phyloP scores from a whole-genome alignment of 2,113 vertebrate genomes.

The Neolamprologus variostigma region DNA sequence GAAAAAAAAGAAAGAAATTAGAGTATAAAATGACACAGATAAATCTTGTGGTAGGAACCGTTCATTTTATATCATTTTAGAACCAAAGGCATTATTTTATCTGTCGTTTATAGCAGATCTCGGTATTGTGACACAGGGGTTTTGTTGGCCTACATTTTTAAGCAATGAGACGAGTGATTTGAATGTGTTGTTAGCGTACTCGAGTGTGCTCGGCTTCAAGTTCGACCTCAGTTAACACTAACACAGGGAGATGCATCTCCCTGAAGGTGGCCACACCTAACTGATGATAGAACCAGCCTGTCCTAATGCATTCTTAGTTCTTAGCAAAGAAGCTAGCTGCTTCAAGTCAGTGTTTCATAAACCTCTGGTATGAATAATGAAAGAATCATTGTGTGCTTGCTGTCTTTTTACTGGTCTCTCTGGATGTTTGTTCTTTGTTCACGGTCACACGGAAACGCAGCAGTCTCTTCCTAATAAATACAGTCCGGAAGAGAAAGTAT shows the following conservation, averaged over 20 bases:
- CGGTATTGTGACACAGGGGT: neutral
- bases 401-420: conserved; percentile 1
- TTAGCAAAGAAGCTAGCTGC: neutral
- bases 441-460: neutral
- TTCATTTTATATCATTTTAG: neutral
- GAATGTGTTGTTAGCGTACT: neutral
- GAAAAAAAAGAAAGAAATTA: neutral
- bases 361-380: neutral
- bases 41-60: neutral
- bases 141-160: neutral
- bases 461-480: conserved; percentile 37
- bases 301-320: neutral
- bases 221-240: neutral
- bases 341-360: neutral
- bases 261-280: neutral
- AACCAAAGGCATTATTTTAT: neutral
- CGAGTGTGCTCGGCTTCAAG: neutral
- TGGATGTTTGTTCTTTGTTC: conserved; percentile 4
- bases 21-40: neutral
- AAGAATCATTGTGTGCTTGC: neutral
- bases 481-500: conserved; percentile 46
- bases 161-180: neutral
- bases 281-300: neutral
- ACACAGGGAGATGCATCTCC: neutral
- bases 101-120: neutral